Conservation (phyloP, 1,140 invertebrate species). For the Magallana ariakensis region DNA sequence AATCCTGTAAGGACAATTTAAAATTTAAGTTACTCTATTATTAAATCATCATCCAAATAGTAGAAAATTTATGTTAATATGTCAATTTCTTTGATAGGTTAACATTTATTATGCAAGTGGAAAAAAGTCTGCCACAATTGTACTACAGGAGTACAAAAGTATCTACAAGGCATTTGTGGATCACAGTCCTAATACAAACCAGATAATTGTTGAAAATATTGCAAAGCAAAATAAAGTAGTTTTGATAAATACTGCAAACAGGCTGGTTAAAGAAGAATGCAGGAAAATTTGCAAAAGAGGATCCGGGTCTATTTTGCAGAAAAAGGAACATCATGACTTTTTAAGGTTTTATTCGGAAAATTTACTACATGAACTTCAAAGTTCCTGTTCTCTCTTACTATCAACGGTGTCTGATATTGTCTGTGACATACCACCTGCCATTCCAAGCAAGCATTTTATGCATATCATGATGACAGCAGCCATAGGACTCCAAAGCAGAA, state of each 20-base stretch:
- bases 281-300: conserved; percentile 30
- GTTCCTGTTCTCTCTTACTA: background rate
- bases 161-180: conserved; percentile 38
- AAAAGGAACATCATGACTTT: conserved; percentile 26
- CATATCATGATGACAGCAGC: conserved; percentile 41
- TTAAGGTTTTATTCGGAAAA: conserved; percentile 37
- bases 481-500: conserved; percentile 29
- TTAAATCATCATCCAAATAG: too few species aligned
- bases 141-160: background rate
- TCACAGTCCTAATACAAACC: conserved; percentile 3
- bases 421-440: background rate
- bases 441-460: conserved; percentile 16
- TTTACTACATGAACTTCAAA: conserved; percentile 25
- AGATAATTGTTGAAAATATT: conserved; percentile 19
- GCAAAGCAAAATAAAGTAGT: conserved; percentile 4
- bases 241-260: background rate
- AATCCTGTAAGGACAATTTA: too few species aligned
- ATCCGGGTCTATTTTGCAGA: background rate
- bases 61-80: too few species aligned
- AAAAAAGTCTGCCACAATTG: conserved; percentile 5
- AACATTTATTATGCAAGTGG: conserved; percentile 40
- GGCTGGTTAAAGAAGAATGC: conserved; percentile 15
- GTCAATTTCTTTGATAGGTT: background rate
- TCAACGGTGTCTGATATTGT: conserved; percentile 33
- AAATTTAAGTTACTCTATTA: too few species aligned